Evolutionary conservation across 2,888 invertebrate species (phyloP), one percentile per base, ranked within the genome.

Genomic region (Belgica antarctica): DNA sequence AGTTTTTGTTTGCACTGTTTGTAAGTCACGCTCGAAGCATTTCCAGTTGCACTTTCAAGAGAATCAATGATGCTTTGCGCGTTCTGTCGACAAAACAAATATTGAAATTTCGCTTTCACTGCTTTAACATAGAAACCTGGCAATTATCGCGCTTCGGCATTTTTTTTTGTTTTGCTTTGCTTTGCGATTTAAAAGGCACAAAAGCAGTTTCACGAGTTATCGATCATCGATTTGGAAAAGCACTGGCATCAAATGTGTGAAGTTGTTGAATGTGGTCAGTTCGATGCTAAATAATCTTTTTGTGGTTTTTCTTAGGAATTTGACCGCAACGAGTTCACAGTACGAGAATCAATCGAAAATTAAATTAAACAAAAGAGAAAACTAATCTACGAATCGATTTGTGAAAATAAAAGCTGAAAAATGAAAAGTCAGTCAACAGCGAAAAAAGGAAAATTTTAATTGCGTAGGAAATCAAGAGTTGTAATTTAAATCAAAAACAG

Each of bases 171-270:
- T 12, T 34, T 34, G 34, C 7, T 41, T 41, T n/a, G 41, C 15
- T 41, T 41, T n/a, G 12, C 41, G 41, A 2, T 41, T 12, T 34
- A 41, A n/a, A 41, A 41, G 41, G 15, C 41, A 31, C 4, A n/a
- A 31, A 31, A 31, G 10, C 10, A 31, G 10, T 31, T 31, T 41
- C 41, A 15, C 52, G 52, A 52, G n/a, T 52, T 8, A n/a, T 52
- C 22, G 4, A 27, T 61, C 61, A 61, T 61, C 61, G n/a, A n/a
- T 57, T 25, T 24, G n/a, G 61, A 61, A 24, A 61, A 61, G 4
- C 10, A 47, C 17, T 47, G 47, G 4, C 17, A n/a, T n/a, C n/a
- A n/a, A 24, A 8, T 57, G 15, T 10, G n/a, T 10, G 22, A 22
- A 19, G 22, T 57, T 10, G 22, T 57, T 57, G 57, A 57, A 22